Percentiles rank a stretch among this genome's conserved stretches.
phyloP scores from a whole-genome alignment of 2,888 invertebrate genomes.

The Abrostola triplasia region DNA sequence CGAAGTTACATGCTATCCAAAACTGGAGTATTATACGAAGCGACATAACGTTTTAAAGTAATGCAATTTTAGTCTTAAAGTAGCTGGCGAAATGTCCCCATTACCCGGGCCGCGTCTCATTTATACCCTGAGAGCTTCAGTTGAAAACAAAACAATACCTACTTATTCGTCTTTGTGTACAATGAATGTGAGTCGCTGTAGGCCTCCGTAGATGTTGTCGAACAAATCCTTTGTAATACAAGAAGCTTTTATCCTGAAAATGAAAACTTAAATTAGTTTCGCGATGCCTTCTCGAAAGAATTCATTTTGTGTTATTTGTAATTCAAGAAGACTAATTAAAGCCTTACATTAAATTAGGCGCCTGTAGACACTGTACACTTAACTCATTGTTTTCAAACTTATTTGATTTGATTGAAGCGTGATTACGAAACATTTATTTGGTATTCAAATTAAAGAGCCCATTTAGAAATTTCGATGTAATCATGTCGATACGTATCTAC shows the following conservation, averaged over 20 bases:
- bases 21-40: slow-evolving; percentile 9
- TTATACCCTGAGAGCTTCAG: slow-evolving; percentile 59
- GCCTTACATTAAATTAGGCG: slow-evolving; percentile 33
- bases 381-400: slow-evolving; percentile 19
- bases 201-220: slow-evolving; percentile 64
- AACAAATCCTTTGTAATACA: slow-evolving; percentile 77
- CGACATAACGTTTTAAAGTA: slow-evolving; percentile 22
- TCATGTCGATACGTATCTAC: too few relatives aligned
- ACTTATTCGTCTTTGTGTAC: slow-evolving; percentile 66
- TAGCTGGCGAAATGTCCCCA: slow-evolving; percentile 50
- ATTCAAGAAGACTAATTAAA: slow-evolving; percentile 55
- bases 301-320: slow-evolving; percentile 57
- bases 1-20: slow-evolving; percentile 2
- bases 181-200: slow-evolving; percentile 62
- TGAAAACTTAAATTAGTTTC: slow-evolving; percentile 80
- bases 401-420: not conserved
- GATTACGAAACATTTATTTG: not conserved
- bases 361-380: slow-evolving; percentile 20
- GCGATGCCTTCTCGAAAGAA: slow-evolving; percentile 59
- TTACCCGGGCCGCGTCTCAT: slow-evolving; percentile 59
- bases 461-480: too few relatives aligned
- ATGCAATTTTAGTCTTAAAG: slow-evolving; percentile 48
- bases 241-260: slow-evolving; percentile 68
- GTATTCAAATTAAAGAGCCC: too few relatives aligned
- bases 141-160: slow-evolving; percentile 72